A percentile compares a stretch with the other conserved stretches of the same genome.
These are phyloP conservation scores for Stenchaetothrips biformis DNA, from an alignment of 2,888 invertebrate species.

Conservation along the genomic window DNA sequence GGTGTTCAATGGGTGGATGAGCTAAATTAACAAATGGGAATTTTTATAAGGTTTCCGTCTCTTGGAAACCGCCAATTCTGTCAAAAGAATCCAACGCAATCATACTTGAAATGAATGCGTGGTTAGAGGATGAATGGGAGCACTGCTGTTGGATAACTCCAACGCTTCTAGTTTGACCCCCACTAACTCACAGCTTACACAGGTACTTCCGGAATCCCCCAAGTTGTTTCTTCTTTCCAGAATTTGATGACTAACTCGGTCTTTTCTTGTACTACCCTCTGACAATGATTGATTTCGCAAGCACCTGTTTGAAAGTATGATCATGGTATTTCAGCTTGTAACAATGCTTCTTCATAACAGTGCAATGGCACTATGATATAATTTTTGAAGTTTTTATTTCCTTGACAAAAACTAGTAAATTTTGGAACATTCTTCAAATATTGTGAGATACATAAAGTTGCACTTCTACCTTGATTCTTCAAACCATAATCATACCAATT, in stretches of 20 bases:
- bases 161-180: conserved; percentile 22
- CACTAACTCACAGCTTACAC: conserved; percentile 23
- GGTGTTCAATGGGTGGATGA: background rate
- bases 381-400: background rate
- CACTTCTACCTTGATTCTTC: background rate
- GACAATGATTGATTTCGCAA: conserved; percentile 18
- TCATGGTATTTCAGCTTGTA: conserved; percentile 9
- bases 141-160: background rate
- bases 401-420: background rate
- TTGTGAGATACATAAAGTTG: background rate
- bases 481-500: background rate
- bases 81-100: background rate
- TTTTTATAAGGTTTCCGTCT: too few species aligned
- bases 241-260: background rate
- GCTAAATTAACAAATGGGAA: background rate
- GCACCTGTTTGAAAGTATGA: conserved; percentile 23
- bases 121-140: background rate
- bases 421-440: too few species aligned
- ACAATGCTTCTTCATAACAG: background rate
- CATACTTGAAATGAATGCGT: background rate
- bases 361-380: background rate
- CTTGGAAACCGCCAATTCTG: too few species aligned
- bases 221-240: conserved; percentile 21
- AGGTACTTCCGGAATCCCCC: conserved; percentile 9
- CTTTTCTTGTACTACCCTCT: conserved; percentile 10